Conservation (phyloP, 2,797 vertebrate genomes). For the Anas capensis region DNA sequence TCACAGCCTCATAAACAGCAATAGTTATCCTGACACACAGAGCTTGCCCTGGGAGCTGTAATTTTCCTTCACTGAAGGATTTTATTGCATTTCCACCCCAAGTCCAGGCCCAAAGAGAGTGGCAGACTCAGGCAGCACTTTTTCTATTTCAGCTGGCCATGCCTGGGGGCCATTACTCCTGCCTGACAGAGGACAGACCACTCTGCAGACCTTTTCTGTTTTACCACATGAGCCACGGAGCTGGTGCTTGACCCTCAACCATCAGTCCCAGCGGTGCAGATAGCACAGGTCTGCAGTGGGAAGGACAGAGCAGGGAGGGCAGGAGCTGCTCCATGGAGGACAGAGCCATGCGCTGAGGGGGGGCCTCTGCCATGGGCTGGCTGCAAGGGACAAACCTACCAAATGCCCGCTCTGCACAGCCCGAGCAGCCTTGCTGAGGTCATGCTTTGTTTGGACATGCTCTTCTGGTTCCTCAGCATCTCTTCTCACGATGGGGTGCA, state of each 20-base stretch:
- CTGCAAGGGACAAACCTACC: not conserved
- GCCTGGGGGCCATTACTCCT: accelerated
- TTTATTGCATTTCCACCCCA: not conserved
- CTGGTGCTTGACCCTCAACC: not conserved
- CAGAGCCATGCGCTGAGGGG: not conserved
- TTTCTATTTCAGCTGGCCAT: not conserved
- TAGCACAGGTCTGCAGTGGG: not conserved
- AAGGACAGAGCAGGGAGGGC: not conserved
- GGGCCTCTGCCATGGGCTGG: not conserved
- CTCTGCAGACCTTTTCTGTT: not conserved
- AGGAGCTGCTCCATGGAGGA: not conserved
- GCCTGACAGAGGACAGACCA: accelerated
- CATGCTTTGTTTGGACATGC: not conserved
- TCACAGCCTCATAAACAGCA: accelerated
- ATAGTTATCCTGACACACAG: accelerated
- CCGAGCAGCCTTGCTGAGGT: not conserved
- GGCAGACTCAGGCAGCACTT: not conserved
- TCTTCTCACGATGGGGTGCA: not conserved
- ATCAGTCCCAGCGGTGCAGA: not conserved
- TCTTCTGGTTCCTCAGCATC: not conserved
- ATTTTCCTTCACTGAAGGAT: not conserved
- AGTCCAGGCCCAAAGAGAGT: not conserved
- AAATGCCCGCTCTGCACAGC: accelerated
- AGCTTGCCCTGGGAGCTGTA: not conserved
- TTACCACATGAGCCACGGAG: not conserved